Evolutionary conservation across 2,888 invertebrate genomes (phyloP).

Genomic region (Pantelozetes paolii): DNA sequence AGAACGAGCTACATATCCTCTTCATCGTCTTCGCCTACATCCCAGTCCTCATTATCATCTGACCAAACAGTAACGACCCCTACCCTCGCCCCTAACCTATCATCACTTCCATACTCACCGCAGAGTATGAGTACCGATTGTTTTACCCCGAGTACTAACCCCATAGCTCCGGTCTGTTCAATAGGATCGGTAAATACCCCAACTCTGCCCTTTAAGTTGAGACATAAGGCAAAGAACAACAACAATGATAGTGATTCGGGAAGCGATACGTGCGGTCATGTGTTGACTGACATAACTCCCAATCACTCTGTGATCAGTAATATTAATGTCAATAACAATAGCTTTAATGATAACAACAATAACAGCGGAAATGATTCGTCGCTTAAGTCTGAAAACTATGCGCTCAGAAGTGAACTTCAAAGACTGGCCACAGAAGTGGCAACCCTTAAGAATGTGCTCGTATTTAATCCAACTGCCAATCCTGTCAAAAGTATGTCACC

Average conservation of each 20-base stretch:
- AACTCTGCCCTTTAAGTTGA: slow-evolving; percentile 78
- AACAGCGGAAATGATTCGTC: slow-evolving; percentile 42
- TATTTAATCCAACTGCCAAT: slow-evolving; percentile 10
- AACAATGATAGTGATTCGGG: slow-evolving; percentile 59
- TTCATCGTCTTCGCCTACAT: slow-evolving; percentile 44
- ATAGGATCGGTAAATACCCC: slow-evolving; percentile 50
- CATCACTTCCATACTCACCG: slow-evolving; percentile 44
- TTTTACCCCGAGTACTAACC: slow-evolving; percentile 51
- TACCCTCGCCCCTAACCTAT: slow-evolving; percentile 40
- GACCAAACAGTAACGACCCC: slow-evolving; percentile 30
- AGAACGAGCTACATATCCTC: slow-evolving; percentile 31
- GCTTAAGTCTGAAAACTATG: slow-evolving; percentile 56
- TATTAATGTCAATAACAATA: slow-evolving; percentile 15
- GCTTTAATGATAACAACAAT: slow-evolving; percentile 3
- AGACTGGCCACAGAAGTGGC: slow-evolving; percentile 86
- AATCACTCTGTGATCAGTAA: slow-evolving; percentile 25
- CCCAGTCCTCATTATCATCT: slow-evolving; percentile 41
- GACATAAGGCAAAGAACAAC: slow-evolving; percentile 68
- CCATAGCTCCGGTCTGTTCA: background rate
- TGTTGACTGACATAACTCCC: slow-evolving; percentile 14
- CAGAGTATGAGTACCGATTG: slow-evolving; percentile 49
- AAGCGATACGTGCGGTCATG: slow-evolving; percentile 54
- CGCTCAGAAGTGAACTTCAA: slow-evolving; percentile 69
- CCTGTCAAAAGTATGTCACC: background rate
- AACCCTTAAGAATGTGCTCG: slow-evolving; percentile 63